Evolutionary conservation across 2,113 vertebrate genomes (phyloP).

Genomic region (Bagarius yarrelli): DNA sequence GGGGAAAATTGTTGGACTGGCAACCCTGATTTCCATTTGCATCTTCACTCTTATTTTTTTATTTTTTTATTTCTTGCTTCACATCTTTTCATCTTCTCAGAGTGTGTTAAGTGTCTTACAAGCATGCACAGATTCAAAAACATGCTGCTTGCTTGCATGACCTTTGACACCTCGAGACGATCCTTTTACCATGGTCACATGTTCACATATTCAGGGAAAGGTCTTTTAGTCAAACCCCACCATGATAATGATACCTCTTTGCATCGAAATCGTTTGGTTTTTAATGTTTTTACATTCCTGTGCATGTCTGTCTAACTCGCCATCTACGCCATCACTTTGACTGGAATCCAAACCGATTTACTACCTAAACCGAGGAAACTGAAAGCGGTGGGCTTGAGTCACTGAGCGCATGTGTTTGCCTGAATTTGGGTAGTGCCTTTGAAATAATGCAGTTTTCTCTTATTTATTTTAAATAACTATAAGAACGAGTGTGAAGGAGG

Average conservation of each 20-base stretch:
- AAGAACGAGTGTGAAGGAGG: slow-evolving; percentile 1
- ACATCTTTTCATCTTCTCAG: not conserved
- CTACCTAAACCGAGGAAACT: slow-evolving; percentile 48
- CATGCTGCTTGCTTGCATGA: slow-evolving; percentile 36
- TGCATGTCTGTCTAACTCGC: not conserved
- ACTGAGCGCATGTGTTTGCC: slow-evolving; percentile 58
- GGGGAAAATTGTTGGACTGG: not conserved
- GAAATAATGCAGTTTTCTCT: slow-evolving; percentile 58
- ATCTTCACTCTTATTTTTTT: not conserved
- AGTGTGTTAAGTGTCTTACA: not conserved
- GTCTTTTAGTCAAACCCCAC: no score
- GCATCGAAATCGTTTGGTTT: not conserved
- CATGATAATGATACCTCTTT: not conserved
- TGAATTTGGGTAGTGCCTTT: slow-evolving; percentile 74
- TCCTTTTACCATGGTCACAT: not conserved
- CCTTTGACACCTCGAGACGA: slow-evolving; percentile 2
- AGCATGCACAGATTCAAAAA: not conserved
- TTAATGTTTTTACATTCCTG: not conserved
- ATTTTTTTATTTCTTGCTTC: not conserved
- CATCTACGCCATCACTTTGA: no score
- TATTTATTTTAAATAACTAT: slow-evolving; percentile 9
- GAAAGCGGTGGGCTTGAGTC: slow-evolving; percentile 51
- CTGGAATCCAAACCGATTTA: slow-evolving; percentile 45
- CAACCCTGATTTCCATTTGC: slow-evolving; percentile 9
- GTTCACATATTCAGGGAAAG: not conserved